Conservation (phyloP, 2,113 vertebrate genomes). For the Chroicocephalus ridibundus region DNA sequence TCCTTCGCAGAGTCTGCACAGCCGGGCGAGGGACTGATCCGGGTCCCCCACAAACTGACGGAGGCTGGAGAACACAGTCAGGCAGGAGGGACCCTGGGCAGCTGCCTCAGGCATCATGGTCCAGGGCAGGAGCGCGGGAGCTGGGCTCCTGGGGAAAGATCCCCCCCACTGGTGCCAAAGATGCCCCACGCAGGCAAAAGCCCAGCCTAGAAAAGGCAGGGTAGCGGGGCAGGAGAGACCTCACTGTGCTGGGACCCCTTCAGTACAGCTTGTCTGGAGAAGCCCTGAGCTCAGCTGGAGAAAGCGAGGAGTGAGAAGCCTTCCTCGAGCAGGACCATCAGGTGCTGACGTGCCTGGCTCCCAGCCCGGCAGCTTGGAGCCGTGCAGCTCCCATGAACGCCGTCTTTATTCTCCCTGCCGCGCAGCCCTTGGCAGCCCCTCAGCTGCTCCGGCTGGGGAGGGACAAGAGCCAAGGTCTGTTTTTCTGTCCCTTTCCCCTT, state of each 20-base stretch:
- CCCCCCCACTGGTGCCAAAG: neutral
- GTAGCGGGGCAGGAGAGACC: neutral
- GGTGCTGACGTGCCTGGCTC: conserved; percentile 53
- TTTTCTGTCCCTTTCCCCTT: neutral
- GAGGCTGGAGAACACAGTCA: neutral
- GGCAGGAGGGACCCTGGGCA: neutral
- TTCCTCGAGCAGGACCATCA: neutral
- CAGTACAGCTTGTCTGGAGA: neutral
- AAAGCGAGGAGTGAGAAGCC: neutral
- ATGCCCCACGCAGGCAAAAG: neutral
- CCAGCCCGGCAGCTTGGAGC: neutral
- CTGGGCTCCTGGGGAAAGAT: neutral
- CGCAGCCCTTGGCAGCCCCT: conserved; percentile 13
- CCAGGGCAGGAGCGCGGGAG: neutral
- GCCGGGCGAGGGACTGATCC: neutral
- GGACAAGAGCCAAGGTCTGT: neutral
- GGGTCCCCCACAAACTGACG: neutral
- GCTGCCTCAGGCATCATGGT: neutral
- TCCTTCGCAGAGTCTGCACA: neutral
- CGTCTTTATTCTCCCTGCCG: conserved; percentile 1
- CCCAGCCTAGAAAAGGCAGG: neutral
- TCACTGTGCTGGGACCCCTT: neutral
- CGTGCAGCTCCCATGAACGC: neutral
- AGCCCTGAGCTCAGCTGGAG: neutral
- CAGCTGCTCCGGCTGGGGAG: accelerated